Evolutionary conservation across 1,140 invertebrate species (phyloP).

Genomic region (Habropoda laboriosa): DNA sequence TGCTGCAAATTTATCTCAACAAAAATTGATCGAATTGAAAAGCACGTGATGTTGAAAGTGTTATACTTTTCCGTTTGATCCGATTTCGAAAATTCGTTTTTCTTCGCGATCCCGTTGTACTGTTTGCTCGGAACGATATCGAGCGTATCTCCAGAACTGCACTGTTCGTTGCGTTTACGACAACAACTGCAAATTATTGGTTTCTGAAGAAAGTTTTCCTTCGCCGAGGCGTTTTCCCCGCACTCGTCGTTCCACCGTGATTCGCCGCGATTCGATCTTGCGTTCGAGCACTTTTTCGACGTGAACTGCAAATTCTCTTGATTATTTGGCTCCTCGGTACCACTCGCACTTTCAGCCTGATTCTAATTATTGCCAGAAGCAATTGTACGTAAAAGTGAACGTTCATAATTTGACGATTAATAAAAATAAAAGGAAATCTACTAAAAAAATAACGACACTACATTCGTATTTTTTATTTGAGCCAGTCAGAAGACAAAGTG

Average conservation of each 20-base stretch:
- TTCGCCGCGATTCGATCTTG: not conserved
- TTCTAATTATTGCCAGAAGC: not conserved
- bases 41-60: not conserved
- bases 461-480: too few species aligned
- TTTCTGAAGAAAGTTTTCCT: constrained; percentile 32
- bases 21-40: not conserved
- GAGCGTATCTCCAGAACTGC: constrained; percentile 51
- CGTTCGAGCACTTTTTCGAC: constrained; percentile 2
- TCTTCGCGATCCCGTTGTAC: constrained; percentile 21
- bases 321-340: not conserved
- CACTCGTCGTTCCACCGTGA: constrained; percentile 15
- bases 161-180: constrained; percentile 51
- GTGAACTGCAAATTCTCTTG: not conserved
- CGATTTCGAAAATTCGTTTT: constrained; percentile 35
- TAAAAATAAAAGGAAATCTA: too few species aligned
- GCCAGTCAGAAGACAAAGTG: too few species aligned
- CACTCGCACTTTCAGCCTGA: constrained; percentile 19
- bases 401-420: too few species aligned
- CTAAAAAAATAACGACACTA: too few species aligned
- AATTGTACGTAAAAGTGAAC: too few species aligned
- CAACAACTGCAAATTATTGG: constrained; percentile 58
- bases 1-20: too few species aligned
- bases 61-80: constrained; percentile 35
- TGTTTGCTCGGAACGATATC: constrained; percentile 54
- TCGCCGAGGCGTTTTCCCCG: constrained; percentile 15